Evolutionary conservation across 2,888 invertebrate genomes (phyloP), one percentile per base, ranked within the genome.

Genomic region (Tetropium fuscum): DNA sequence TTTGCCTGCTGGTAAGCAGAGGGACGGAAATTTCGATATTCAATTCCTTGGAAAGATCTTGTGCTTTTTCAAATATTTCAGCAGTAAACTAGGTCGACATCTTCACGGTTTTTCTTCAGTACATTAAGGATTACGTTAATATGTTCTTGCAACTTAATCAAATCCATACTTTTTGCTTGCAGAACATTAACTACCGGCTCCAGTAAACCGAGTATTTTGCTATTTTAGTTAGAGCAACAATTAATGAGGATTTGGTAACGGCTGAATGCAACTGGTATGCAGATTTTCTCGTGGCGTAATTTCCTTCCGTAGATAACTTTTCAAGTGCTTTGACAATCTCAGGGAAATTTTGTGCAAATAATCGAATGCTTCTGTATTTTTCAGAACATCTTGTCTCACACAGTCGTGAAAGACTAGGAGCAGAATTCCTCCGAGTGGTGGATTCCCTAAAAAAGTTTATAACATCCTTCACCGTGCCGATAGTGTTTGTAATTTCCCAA

Each of bases 141-240:
- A 13, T 44, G 44, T 44, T 54, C 30, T 34, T 19, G 20, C 45
- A 27, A 44, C 45, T 32, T 30, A 30, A 54, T 32, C 45, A 54
- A 27, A 30, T 54, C 54, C 32, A 44, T 45, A 8, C 7, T 43
- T 61, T 65, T 69, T 18, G 66, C 66, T 56, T 71, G 70, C 22
- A 71, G 11, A 18, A 43, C 44, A 16, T 48, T 55, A 27, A 56
- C 56, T 27, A 57, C 57, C 16, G 54, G 59, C 49, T 48, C 55
- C 15, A 55, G 49, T 19, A 59, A 27, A 55, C 54, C 18, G 57
- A 57, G 18, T 58, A 38, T 40, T 36, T 45, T 15, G 53, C 53
- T 27, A 58, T 53, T 19, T 18, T 58, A 2, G 7, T 2, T 53
- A 53, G 36, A 34, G 15, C 51, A 30, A 45, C 30, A 6, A 45